Base-by-base conservation (phyloP, 2,888 invertebrate species). In the Monopis laevigella region DNA sequence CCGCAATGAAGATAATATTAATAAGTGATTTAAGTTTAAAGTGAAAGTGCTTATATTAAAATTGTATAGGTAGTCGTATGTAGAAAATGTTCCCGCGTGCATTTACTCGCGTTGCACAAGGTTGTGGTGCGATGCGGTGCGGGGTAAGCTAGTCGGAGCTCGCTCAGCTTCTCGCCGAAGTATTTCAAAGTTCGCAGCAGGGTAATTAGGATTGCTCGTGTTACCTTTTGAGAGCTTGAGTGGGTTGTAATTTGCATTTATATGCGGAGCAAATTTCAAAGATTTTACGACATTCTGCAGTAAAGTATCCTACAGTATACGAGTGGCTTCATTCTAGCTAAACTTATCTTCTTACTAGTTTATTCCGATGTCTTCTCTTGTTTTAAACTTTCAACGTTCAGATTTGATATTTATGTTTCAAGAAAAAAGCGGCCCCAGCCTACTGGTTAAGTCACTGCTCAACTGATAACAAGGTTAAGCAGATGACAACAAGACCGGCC, bases 191-290 rank as follows among this genome's bases (percentile, higher is more conserved):
- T 32, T 32, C 40, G 27, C 32, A 29, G 32, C 7, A 13, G 16
- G 30, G 29, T 32, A 40, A 40, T 40, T 30, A 32, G 11, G 30
- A 28, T 29, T 24, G 40, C 32, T 24, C 32, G 32, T 32, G 32
- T 32, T 40, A 21, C 21, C 32, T 32, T 32, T 17, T 32, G 32
- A 32, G 14, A 32, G 32, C 17, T 10, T 3, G n/a, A 32, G 32
- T 17, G 17, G 32, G 32, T 32, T 32, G 32, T 32, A 32, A 32
- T 32, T 14, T 32, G 32, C 32, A 32, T 32, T 4, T 32, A 2
- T 32, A 10, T 2, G 4, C 3, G 4, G 6, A 29, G 11, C n/a
- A 13, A 29, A 2, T 29, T 28, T 28, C 12, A 32, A 32, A 13
- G 6, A 24, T 7, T 10, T 24, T 24, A 24, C 6, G 24, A 7